phyloP scores from a whole-genome alignment of 2,797 vertebrate species.

The Delichon dasypus region DNA sequence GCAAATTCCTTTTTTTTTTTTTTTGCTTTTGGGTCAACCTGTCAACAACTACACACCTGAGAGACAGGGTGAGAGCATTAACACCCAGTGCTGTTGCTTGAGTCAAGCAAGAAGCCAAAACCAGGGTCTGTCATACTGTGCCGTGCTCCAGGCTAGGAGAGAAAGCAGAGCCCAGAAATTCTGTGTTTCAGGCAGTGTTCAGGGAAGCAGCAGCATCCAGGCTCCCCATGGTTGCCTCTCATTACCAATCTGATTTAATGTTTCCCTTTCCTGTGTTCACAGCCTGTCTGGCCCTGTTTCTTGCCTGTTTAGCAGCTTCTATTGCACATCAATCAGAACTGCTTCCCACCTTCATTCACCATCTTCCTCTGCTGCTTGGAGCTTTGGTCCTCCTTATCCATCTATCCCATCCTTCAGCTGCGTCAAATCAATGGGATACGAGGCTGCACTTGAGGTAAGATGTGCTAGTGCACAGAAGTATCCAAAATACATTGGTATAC shows the following conservation, averaged over 20 bases:
- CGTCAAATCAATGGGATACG: neutral
- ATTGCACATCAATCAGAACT: neutral
- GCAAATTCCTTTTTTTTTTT: neutral
- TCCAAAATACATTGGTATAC: neutral
- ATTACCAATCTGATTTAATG: neutral
- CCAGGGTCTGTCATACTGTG: neutral
- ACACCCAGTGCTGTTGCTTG: neutral
- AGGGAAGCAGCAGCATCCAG: neutral
- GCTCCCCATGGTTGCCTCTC: neutral
- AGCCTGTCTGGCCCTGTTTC: neutral
- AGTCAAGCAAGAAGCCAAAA: neutral
- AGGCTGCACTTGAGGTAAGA: neutral
- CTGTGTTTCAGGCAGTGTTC: neutral
- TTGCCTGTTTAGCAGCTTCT: neutral
- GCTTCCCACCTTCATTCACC: neutral
- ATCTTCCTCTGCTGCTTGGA: neutral
- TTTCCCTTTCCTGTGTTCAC: neutral
- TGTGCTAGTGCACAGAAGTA: neutral
- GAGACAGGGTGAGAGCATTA: neutral
- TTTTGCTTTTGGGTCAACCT: neutral
- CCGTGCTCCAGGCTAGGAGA: neutral
- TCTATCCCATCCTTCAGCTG: neutral
- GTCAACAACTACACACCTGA: neutral
- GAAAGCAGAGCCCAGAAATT: neutral
- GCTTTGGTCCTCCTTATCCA: neutral